Evolutionary conservation across 2,888 invertebrate genomes (phyloP).

Genomic region (Drosophila siamana): DNA sequence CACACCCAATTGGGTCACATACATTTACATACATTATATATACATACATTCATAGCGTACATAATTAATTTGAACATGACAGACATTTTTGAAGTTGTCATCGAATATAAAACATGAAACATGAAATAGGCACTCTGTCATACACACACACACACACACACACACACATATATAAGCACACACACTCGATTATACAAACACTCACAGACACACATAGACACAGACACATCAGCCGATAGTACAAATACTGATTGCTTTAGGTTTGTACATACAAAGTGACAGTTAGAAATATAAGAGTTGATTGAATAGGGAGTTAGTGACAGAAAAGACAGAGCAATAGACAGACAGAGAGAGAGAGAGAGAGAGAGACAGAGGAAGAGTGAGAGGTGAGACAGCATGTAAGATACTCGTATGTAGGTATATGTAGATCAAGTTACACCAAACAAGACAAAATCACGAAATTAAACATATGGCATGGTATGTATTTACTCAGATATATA

Average conservation of each 20-base stretch:
- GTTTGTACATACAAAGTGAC: slow-evolving; percentile 22
- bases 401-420: slow-evolving; percentile 33
- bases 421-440: slow-evolving; percentile 51
- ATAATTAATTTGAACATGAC: slow-evolving; percentile 1
- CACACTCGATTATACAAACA: background rate
- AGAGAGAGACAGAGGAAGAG: slow-evolving; percentile 14
- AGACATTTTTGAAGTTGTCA: slow-evolving; percentile 10
- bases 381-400: slow-evolving; percentile 21
- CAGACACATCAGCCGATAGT: slow-evolving; percentile 51
- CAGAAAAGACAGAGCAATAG: too few species aligned
- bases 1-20: background rate
- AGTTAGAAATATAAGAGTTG: slow-evolving; percentile 13
- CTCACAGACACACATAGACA: slow-evolving; percentile 14
- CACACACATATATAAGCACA: slow-evolving; percentile 3
- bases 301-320: slow-evolving; percentile 3
- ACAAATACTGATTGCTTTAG: slow-evolving; percentile 54
- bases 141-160: background rate
- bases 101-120: slow-evolving; percentile 15
- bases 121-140: background rate
- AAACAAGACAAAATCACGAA: slow-evolving; percentile 60
- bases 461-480: slow-evolving; percentile 7
- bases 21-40: slow-evolving; percentile 9
- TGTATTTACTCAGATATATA: slow-evolving; percentile 22
- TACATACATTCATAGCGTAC: background rate
- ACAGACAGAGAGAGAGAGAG: slow-evolving; percentile 7